These are phyloP conservation scores for Galendromus occidentalis DNA, from an alignment of 1,140 invertebrate species.

Conservation along the genomic window DNA sequence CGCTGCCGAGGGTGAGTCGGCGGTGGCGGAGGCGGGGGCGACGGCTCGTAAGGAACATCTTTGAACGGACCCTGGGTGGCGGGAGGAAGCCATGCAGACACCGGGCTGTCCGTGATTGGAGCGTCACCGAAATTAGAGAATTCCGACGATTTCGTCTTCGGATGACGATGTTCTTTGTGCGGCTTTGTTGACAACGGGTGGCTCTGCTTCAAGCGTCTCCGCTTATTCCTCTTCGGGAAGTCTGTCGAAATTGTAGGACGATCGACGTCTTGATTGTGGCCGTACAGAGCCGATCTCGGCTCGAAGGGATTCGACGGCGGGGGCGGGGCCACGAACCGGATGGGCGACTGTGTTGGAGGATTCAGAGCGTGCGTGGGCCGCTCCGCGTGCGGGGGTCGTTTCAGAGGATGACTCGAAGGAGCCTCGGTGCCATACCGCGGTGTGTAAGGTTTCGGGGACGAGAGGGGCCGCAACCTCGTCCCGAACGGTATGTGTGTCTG, in stretches of 20 bases:
- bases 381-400: not conserved
- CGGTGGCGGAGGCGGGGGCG: not conserved
- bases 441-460: not conserved
- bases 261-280: not conserved
- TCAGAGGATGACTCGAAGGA: not conserved
- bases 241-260: not conserved
- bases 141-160: not conserved
- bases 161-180: not conserved
- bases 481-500: slow-evolving; percentile 8
- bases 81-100: not conserved
- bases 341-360: not conserved
- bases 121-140: not conserved
- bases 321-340: not conserved
- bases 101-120: not conserved
- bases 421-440: not conserved
- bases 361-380: not conserved
- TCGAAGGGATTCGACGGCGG: not conserved
- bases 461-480: not conserved
- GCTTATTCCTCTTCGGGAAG: not conserved
- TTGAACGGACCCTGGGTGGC: not conserved
- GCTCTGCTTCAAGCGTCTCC: not conserved
- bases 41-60: not conserved
- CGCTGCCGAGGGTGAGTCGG: not conserved
- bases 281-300: not conserved
- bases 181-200: not conserved